Percentiles rank a stretch among this genome's conserved stretches.
Evolutionary conservation across 2,113 vertebrate genomes (phyloP).

Genomic region (Aegotheles bennettii): DNA sequence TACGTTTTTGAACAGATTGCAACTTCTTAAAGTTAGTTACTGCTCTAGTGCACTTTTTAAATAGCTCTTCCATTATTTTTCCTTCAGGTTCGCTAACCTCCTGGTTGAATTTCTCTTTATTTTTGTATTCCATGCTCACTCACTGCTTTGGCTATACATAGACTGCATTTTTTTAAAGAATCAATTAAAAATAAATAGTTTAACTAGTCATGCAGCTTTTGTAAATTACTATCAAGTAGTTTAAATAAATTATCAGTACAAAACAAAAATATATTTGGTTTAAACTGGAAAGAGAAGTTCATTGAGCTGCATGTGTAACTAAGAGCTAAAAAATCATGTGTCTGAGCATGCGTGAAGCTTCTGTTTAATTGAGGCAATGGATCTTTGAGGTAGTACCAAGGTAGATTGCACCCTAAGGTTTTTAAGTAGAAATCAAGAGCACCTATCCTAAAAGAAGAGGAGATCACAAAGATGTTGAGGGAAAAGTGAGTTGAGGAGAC

Average conservation of each 20-base stretch:
- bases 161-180: background rate
- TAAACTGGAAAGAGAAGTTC: background rate
- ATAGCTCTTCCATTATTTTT: background rate
- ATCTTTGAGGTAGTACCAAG: background rate
- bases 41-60: background rate
- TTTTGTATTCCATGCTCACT: background rate
- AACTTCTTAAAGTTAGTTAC: background rate
- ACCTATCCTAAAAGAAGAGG: background rate
- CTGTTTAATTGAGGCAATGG: background rate
- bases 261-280: background rate
- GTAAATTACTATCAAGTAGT: no score
- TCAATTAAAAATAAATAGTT: background rate
- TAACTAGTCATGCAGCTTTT: background rate
- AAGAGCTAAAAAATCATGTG: background rate
- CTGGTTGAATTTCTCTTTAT: background rate
- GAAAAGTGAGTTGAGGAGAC: background rate
- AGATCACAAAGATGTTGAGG: background rate
- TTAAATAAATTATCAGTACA: background rate
- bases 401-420: accelerated
- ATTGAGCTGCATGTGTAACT: background rate
- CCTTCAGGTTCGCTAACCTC: background rate
- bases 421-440: background rate
- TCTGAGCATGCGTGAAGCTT: background rate
- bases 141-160: background rate
- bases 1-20: background rate